Conservation (phyloP, 2,113 vertebrate species). For the Oreochromis niloticus region DNA sequence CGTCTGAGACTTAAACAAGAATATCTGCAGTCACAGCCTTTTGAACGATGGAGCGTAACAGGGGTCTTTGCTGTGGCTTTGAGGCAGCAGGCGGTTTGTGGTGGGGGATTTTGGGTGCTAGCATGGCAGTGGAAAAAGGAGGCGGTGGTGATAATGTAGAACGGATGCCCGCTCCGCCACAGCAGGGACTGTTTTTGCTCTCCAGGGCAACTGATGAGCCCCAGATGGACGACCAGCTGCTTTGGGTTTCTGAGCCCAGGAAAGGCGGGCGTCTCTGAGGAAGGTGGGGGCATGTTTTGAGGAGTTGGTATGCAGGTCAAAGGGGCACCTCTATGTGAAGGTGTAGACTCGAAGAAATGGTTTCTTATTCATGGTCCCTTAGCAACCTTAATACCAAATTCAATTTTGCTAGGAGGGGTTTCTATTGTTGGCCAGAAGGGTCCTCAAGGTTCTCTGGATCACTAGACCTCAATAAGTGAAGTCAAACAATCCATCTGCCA, state of each 20-base stretch:
- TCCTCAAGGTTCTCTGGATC: constrained; percentile 27
- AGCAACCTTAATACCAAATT: neutral
- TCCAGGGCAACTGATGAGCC: constrained; percentile 53
- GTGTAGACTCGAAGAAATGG: neutral
- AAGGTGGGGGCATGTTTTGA: neutral
- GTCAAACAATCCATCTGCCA: constrained; percentile 48
- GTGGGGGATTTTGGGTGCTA: neutral
- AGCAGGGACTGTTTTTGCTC: constrained; percentile 34
- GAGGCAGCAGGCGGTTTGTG: neutral
- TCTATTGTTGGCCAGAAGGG: constrained; percentile 14
- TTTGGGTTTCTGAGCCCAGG: constrained; percentile 40
- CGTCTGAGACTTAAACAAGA: neutral
- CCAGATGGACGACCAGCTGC: constrained; percentile 66
- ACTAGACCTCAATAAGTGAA: constrained; percentile 12
- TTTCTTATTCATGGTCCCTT: constrained; percentile 4
- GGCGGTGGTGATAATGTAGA: constrained; percentile 42
- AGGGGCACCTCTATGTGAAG: constrained; percentile 13
- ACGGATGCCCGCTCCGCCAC: constrained; percentile 37
- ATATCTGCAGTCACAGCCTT: neutral
- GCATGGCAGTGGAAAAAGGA: constrained; percentile 13
- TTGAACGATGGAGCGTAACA: neutral
- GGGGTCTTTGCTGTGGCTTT: constrained; percentile 41
- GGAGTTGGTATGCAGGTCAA: constrained; percentile 38
- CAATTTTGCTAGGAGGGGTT: neutral
- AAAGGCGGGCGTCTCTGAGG: constrained; percentile 16